Conservation (phyloP, 2,113 vertebrate genomes). For the Heterotilapia buettikoferi region DNA sequence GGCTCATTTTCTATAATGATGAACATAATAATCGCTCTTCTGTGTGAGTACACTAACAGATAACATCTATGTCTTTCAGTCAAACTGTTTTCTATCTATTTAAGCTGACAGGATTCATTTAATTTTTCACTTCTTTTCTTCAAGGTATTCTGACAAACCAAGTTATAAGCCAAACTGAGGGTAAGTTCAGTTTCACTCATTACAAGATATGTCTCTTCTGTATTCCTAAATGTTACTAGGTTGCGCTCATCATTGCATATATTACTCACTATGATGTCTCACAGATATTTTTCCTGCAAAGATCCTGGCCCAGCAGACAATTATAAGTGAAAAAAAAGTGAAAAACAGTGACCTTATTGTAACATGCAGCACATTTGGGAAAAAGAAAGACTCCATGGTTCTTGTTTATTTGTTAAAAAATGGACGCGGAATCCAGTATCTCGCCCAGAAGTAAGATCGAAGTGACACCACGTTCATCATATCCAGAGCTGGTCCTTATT, state of each 20-base stretch:
- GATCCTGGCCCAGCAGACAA: background rate
- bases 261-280: accelerated
- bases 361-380: conserved; percentile 37
- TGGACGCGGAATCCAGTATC: background rate
- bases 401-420: conserved; percentile 33
- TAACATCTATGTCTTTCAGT: background rate
- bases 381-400: background rate
- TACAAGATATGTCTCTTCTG: background rate
- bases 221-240: background rate
- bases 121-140: background rate
- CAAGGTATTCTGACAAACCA: background rate
- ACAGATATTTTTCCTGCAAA: conserved; percentile 15
- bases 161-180: background rate
- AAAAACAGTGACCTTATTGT: conserved; percentile 10
- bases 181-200: background rate
- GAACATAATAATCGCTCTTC: background rate
- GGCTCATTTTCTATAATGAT: background rate
- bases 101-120: accelerated
- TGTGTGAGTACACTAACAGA: conserved; percentile 25
- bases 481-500: background rate
- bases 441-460: background rate
- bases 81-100: background rate
- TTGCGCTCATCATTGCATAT: background rate
- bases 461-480: background rate
- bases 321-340: conserved; percentile 7